Evolutionary conservation across 2,797 vertebrate genomes (phyloP).

Genomic region (Serranus cabrilla): DNA sequence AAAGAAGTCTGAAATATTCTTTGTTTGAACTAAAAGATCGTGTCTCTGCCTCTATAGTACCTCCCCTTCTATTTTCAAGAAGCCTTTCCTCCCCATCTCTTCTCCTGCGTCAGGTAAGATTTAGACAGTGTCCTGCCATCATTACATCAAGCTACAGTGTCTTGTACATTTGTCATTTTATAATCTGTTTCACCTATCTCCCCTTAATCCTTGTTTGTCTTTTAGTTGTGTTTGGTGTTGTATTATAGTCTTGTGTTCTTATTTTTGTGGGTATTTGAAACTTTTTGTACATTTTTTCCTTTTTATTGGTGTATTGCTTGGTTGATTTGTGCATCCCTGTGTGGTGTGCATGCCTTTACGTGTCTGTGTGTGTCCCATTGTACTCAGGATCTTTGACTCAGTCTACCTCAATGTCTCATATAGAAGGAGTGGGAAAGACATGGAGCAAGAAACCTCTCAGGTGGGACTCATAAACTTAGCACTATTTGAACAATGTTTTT

Average conservation of each 20-base stretch:
- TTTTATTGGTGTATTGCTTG: constrained; percentile 46
- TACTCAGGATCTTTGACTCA: constrained; percentile 91
- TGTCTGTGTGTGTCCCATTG: constrained; percentile 74
- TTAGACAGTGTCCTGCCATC: background rate
- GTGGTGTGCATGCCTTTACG: constrained; percentile 78
- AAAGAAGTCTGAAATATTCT: background rate
- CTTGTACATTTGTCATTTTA: constrained; percentile 29
- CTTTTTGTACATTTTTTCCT: constrained; percentile 17
- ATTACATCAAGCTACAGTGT: constrained; percentile 13
- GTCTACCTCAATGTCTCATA: constrained; percentile 94
- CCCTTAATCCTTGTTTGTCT: constrained; percentile 22
- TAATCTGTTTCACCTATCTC: constrained; percentile 19
- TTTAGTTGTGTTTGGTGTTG: constrained; percentile 40
- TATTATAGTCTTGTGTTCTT: constrained; percentile 12
- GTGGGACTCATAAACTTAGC: constrained; percentile 67
- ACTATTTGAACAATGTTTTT: constrained; percentile 3
- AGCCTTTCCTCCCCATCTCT: constrained; percentile 91
- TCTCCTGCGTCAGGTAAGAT: constrained; percentile 87
- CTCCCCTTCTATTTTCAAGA: constrained; percentile 91
- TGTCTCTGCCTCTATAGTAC: constrained; percentile 70
- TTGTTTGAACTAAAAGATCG: constrained; percentile 25
- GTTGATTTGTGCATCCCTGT: constrained; percentile 60
- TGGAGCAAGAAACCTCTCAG: constrained; percentile 93
- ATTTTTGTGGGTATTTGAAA: constrained; percentile 18
- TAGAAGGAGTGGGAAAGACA: constrained; percentile 91